Conservation (phyloP, 2,113 vertebrate species). For the Agelaius tricolor region DNA sequence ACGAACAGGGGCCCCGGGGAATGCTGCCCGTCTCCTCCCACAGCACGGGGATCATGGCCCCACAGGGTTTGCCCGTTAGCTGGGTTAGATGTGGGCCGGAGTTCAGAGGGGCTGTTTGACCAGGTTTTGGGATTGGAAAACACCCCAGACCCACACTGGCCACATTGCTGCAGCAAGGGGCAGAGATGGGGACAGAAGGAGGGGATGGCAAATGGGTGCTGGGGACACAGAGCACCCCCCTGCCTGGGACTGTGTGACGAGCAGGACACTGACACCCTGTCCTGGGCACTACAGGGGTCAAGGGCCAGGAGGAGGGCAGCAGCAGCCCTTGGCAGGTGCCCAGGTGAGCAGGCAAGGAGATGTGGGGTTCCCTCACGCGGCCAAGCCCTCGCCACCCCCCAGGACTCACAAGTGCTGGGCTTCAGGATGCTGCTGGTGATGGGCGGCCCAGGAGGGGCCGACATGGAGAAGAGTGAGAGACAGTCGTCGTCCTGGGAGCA, state of each 20-base stretch:
- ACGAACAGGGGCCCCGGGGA: neutral
- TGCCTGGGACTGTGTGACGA: accelerated
- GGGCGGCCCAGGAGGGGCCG: constrained; percentile 83
- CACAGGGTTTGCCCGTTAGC: neutral
- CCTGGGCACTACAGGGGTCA: accelerated
- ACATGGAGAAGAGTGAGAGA: constrained; percentile 93
- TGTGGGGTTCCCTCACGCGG: accelerated
- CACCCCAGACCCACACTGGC: neutral
- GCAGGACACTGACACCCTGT: neutral
- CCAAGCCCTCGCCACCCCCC: neutral
- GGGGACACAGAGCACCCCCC: neutral
- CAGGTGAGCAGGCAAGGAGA: neutral
- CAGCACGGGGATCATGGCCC: accelerated
- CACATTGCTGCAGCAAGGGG: neutral
- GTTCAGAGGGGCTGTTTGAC: neutral
- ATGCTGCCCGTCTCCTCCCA: neutral
- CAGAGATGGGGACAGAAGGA: neutral
- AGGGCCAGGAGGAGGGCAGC: neutral
- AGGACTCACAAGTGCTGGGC: constrained; percentile 89
- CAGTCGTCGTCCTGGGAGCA: constrained; percentile 98
- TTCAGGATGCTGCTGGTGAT: constrained; percentile 86
- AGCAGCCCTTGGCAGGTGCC: neutral
- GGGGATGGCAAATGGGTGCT: neutral
- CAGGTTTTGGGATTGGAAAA: neutral
- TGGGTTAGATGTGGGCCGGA: neutral